phyloP scores from a whole-genome alignment of 2,113 vertebrate species.

The Cavia aperea region DNA sequence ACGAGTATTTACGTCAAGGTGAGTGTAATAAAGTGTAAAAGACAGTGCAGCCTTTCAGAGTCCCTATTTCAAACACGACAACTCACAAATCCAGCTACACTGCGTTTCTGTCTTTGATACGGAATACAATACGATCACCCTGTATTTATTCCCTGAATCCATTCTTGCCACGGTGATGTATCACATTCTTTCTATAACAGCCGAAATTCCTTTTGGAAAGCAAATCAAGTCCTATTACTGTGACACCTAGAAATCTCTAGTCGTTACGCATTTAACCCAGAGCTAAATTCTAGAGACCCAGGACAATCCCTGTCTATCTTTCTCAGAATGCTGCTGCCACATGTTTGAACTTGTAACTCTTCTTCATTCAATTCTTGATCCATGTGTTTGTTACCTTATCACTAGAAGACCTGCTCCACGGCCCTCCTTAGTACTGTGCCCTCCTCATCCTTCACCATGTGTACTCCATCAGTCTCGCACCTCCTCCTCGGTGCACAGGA shows the following conservation, averaged over 20 bases:
- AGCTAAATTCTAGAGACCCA: not conserved
- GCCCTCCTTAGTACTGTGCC: not conserved
- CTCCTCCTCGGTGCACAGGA: not conserved
- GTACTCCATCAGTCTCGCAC: too few relatives aligned
- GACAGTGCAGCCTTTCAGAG: not conserved
- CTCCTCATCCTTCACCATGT: too few relatives aligned
- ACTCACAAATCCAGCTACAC: not conserved
- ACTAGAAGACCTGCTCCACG: not conserved
- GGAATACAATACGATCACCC: not conserved
- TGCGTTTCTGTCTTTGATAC: not conserved
- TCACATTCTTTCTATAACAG: not conserved
- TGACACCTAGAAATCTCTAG: not conserved
- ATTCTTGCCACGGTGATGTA: not conserved
- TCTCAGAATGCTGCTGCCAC: not conserved
- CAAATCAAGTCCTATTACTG: not conserved
- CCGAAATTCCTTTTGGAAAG: not conserved
- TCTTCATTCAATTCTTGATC: not conserved
- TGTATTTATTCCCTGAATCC: not conserved
- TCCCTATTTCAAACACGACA: not conserved
- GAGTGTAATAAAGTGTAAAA: not conserved
- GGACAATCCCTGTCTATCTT: not conserved
- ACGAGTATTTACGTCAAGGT: not conserved
- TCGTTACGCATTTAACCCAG: not conserved
- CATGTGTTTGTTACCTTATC: not conserved
- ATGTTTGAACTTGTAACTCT: not conserved